Conservation (phyloP, 1,140 invertebrate genomes). For the Holcopasites calliopsidis region DNA sequence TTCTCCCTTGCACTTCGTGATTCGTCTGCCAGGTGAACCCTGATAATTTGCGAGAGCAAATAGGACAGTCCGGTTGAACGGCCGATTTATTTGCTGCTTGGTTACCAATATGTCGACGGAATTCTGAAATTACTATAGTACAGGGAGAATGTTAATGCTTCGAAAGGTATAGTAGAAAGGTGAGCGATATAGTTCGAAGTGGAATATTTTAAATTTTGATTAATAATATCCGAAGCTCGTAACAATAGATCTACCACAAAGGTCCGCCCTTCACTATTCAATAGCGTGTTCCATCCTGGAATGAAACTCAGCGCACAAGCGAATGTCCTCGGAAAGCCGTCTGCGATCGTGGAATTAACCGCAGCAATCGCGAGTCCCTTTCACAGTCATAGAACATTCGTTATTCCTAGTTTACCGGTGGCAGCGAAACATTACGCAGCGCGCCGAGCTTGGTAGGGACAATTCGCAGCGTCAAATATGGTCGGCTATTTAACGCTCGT, state of each 20-base stretch:
- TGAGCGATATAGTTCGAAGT: too few species aligned
- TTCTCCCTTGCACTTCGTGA: slow-evolving; percentile 45
- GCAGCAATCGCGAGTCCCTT: slow-evolving; percentile 17
- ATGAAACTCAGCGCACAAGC: too few species aligned
- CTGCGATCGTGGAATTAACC: too few species aligned
- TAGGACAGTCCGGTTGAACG: slow-evolving; percentile 48
- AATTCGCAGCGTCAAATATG: slow-evolving; percentile 53
- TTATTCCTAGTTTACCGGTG: slow-evolving; percentile 22
- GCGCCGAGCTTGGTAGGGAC: slow-evolving; percentile 36
- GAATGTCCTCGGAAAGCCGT: too few species aligned
- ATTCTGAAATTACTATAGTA: neutral
- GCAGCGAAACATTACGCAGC: slow-evolving; percentile 22
- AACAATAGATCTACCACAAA: too few species aligned
- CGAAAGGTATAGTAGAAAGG: too few species aligned
- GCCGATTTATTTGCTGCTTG: slow-evolving; percentile 38
- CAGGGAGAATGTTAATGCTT: too few species aligned
- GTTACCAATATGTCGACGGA: slow-evolving; percentile 3
- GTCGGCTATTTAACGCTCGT: slow-evolving; percentile 56
- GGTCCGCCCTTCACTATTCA: too few species aligned
- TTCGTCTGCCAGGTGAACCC: slow-evolving; percentile 34
- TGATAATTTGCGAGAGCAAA: slow-evolving; percentile 55
- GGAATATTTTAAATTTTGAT: too few species aligned
- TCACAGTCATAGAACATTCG: neutral
- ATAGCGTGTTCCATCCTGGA: too few species aligned
- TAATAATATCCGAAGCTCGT: too few species aligned